Evolutionary conservation across 2,797 vertebrate genomes (phyloP).

Genomic region (Monodelphis domestica): DNA sequence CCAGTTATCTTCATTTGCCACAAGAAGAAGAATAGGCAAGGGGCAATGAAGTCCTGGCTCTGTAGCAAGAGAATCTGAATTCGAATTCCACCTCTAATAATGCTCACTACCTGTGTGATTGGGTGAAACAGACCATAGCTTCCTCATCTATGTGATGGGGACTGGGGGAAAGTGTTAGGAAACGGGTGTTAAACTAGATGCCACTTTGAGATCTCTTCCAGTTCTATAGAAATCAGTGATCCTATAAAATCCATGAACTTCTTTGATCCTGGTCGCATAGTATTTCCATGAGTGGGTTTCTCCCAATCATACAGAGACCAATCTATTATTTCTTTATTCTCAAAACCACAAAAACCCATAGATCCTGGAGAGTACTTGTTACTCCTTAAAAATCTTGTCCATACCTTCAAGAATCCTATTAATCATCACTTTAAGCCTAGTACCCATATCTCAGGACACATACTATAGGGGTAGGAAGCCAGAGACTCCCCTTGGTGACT

Average conservation of each 20-base stretch:
- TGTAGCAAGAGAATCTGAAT: background rate
- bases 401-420: background rate
- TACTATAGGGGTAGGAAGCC: background rate
- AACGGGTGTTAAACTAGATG: background rate
- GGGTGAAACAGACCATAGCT: background rate
- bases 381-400: background rate
- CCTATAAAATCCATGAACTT: background rate
- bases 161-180: background rate
- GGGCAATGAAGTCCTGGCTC: background rate
- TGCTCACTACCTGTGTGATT: background rate
- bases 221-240: background rate
- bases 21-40: constrained; percentile 24
- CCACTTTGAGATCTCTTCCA: too few relatives aligned
- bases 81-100: background rate
- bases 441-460: background rate
- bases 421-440: background rate
- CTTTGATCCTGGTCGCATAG: constrained; percentile 1
- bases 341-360: background rate
- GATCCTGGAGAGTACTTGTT: background rate
- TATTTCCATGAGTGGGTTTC: constrained; percentile 13
- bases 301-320: background rate
- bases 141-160: background rate
- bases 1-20: constrained; percentile 73
- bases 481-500: background rate
- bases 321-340: constrained; percentile 11